Percentiles rank a stretch among this genome's conserved stretches.
phyloP scores from a whole-genome alignment of 1,140 invertebrate species.

The Leptoteleia sp. region DNA sequence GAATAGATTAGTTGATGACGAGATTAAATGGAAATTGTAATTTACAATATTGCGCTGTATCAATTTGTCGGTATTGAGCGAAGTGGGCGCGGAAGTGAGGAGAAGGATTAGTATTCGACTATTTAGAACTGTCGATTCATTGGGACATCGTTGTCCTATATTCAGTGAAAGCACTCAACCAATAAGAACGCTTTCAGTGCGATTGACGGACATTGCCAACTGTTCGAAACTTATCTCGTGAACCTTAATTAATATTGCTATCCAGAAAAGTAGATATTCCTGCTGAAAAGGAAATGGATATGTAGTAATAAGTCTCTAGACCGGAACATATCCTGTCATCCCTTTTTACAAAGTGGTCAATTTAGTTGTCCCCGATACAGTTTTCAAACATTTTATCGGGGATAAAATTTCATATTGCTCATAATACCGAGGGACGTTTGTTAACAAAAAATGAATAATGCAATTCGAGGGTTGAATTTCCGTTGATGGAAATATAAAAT shows the following conservation, averaged over 20 bases:
- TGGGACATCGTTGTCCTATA: conserved; percentile 41
- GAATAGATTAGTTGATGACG: conserved; percentile 48
- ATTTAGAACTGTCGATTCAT: conserved; percentile 57
- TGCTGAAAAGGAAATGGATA: conserved; percentile 7
- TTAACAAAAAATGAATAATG: too few species aligned
- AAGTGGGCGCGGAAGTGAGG: conserved; percentile 24
- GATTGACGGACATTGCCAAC: conserved; percentile 69
- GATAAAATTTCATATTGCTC: too few species aligned
- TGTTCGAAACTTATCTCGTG: conserved; percentile 68
- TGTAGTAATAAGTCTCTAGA: too few species aligned
- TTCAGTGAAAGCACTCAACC: conserved; percentile 52
- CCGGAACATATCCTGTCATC: too few species aligned
- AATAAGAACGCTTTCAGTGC: conserved; percentile 71
- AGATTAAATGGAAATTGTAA: conserved; percentile 58
- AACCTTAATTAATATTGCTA: conserved; percentile 72
- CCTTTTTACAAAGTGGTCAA: too few species aligned
- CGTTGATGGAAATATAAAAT: too few species aligned
- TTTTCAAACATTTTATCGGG: too few species aligned
- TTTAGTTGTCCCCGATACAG: too few species aligned
- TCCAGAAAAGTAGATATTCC: conserved; percentile 42
- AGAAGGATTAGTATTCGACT: conserved; percentile 53
- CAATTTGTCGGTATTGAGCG: conserved; percentile 58
- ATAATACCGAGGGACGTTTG: too few species aligned
- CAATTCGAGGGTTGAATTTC: too few species aligned
- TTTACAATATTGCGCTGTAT: conserved; percentile 60